These are phyloP conservation scores for Odocoileus hemionus DNA, from an alignment of 2,113 vertebrate species.

Conservation along the genomic window DNA sequence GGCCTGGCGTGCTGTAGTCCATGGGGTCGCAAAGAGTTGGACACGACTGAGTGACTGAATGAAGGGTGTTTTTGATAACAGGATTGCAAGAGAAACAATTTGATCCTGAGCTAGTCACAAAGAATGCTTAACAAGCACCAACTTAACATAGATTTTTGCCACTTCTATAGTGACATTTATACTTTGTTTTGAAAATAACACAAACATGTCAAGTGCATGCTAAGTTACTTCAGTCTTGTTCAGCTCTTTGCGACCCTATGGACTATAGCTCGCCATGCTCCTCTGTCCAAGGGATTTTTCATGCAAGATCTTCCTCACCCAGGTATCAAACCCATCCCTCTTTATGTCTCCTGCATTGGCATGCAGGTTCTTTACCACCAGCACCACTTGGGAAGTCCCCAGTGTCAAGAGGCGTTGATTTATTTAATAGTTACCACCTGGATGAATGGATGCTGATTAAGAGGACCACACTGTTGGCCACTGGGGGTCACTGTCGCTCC, in stretches of 20 bases:
- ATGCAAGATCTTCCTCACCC: neutral
- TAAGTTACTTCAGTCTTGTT: neutral
- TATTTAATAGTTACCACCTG: neutral
- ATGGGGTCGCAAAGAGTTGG: neutral
- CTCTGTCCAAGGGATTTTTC: neutral
- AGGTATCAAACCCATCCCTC: neutral
- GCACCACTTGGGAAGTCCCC: neutral
- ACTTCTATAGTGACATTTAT: neutral
- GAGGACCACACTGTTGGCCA: slow-evolving; percentile 16
- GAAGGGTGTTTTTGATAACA: neutral
- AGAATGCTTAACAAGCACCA: neutral
- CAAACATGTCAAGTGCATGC: neutral
- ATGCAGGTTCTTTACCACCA: neutral
- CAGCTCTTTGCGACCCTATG: neutral
- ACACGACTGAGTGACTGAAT: neutral
- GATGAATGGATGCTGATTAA: neutral
- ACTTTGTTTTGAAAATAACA: neutral
- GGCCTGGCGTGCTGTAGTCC: neutral
- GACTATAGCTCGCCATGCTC: neutral
- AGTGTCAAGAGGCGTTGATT: neutral
- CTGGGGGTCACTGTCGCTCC: slow-evolving; percentile 65
- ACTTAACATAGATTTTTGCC: neutral
- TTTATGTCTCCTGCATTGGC: neutral
- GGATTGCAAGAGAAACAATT: neutral
- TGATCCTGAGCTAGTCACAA: neutral